These are phyloP conservation scores for silkworm (Bombyx mori) DNA, from an alignment of 1,140 invertebrate species.

Conservation along the genomic window DNA sequence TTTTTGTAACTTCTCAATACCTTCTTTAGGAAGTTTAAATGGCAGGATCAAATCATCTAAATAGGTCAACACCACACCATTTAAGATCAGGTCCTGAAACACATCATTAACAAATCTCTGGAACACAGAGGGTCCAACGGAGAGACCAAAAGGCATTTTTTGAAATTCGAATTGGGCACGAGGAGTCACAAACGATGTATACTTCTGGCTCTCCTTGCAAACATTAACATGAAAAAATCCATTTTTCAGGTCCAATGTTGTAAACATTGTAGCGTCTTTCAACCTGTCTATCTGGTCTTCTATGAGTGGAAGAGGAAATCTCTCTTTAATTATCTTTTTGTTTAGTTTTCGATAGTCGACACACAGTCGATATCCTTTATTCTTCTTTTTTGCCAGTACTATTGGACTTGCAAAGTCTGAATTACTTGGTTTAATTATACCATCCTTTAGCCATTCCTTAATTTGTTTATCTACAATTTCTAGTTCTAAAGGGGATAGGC, in stretches of 20 bases:
- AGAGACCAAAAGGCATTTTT: constrained; percentile 35
- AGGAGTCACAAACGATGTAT: constrained; percentile 55
- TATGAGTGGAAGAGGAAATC: constrained; percentile 67
- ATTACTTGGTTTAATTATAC: constrained; percentile 29
- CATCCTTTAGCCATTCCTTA: constrained; percentile 24
- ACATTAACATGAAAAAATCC: constrained; percentile 70
- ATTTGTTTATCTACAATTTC: constrained; percentile 28
- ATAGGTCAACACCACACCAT: constrained; percentile 14
- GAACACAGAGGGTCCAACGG: constrained; percentile 35
- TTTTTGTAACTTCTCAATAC: constrained; percentile 15
- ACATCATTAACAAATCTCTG: constrained; percentile 33
- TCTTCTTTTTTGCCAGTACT: constrained; percentile 30
- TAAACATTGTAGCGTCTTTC: constrained; percentile 43
- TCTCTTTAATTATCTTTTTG: constrained; percentile 38
- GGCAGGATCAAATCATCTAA: constrained; percentile 24
- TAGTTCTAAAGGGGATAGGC: constrained; percentile 24
- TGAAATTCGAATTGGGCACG: constrained; percentile 35
- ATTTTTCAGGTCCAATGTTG: constrained; percentile 53
- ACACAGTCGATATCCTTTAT: constrained; percentile 45
- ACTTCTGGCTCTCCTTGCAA: constrained; percentile 25
- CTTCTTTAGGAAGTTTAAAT: constrained; percentile 17
- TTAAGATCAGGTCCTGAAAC: constrained; percentile 12
- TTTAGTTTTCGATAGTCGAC: constrained; percentile 67
- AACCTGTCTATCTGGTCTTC: constrained; percentile 60
- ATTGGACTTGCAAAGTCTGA: constrained; percentile 31